Percentiles rank a stretch among this genome's conserved stretches.
These are phyloP conservation scores for Trichonephila clavipes DNA, from an alignment of 1,140 invertebrate species.

Conservation along the genomic window DNA sequence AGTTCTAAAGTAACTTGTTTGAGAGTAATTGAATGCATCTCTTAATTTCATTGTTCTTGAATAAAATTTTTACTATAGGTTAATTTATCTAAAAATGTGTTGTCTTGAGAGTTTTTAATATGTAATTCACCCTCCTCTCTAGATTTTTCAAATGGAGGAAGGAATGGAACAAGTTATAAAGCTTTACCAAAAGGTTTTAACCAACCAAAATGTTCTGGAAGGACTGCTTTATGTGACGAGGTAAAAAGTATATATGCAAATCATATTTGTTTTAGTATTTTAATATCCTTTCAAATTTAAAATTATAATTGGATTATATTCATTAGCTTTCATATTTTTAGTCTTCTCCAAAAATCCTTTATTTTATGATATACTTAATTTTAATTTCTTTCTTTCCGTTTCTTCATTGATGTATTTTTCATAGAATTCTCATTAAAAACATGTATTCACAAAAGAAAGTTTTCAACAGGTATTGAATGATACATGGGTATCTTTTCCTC, in stretches of 20 bases:
- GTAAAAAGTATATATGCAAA: conserved; percentile 79
- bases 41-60: too few relatives aligned
- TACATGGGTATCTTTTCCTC: conserved; percentile 98
- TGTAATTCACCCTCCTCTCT: neutral
- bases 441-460: neutral
- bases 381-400: too few relatives aligned
- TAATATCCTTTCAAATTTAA: too few relatives aligned
- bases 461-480: conserved; percentile 89
- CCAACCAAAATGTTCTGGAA: conserved; percentile 92
- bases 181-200: conserved; percentile 90
- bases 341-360: too few relatives aligned
- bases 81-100: neutral
- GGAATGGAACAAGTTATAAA: conserved; percentile 96
- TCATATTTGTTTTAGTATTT: too few relatives aligned
- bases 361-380: too few relatives aligned
- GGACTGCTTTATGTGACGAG: conserved; percentile 90
- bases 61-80: neutral
- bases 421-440: neutral
- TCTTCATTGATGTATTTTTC: too few relatives aligned
- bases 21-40: too few relatives aligned
- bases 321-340: too few relatives aligned
- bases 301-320: too few relatives aligned
- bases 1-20: neutral
- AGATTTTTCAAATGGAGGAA: conserved; percentile 94
- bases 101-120: neutral